phyloP scores from a whole-genome alignment of 2,113 vertebrate genomes.

The Dunckerocampus dactyliophorus region DNA sequence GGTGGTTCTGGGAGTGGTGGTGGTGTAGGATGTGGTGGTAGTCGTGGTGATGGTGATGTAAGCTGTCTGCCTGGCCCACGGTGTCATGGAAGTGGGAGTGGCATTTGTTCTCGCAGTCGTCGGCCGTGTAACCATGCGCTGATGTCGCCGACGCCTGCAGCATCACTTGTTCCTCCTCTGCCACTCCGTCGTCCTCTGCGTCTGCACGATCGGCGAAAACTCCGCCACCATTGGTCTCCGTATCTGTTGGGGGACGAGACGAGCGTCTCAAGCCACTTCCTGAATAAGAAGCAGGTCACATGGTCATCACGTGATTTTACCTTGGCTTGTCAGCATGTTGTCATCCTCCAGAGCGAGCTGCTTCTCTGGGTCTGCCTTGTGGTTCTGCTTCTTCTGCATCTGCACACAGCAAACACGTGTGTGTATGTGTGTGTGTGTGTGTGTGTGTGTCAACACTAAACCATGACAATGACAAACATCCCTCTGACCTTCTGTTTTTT shows the following conservation, averaged over 20 bases:
- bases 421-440: not conserved
- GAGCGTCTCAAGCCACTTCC: not conserved
- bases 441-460: not conserved
- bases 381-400: conserved; percentile 89
- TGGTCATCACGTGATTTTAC: conserved; percentile 62
- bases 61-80: conserved; percentile 85
- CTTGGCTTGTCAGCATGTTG: conserved; percentile 74
- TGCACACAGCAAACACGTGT: conserved; percentile 19
- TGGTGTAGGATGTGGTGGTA: conserved; percentile 98
- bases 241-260: conserved; percentile 36
- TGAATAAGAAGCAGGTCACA: not conserved
- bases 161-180: conserved; percentile 95
- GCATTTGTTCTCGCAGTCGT: conserved; percentile 95
- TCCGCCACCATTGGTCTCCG: conserved; percentile 63
- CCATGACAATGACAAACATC: not conserved
- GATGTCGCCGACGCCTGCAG: conserved; percentile 69
- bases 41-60: conserved; percentile 95
- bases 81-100: conserved; percentile 97
- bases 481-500: conserved; percentile 87
- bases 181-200: conserved; percentile 46
- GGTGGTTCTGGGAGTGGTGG: conserved; percentile 97
- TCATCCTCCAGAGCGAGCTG: conserved; percentile 80
- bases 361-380: conserved; percentile 81
- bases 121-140: conserved; percentile 77
- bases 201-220: conserved; percentile 70